A percentile compares a stretch with the other conserved stretches of the same genome.
Evolutionary conservation across 2,113 vertebrate species (phyloP).

Genomic region (Embiotoca jacksoni): DNA sequence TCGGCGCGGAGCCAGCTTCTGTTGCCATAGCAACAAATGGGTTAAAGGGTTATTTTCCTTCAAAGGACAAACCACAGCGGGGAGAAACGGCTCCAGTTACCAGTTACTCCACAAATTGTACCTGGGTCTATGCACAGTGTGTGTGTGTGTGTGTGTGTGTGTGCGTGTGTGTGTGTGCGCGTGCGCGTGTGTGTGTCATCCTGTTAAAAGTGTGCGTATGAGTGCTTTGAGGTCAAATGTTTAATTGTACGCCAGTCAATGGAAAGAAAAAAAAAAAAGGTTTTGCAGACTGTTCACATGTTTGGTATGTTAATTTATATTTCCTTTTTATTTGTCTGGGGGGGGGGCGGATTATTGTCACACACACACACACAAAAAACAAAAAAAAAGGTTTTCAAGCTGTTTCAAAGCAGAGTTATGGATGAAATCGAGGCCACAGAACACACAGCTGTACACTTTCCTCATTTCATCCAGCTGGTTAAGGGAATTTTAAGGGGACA

Average conservation of each 20-base stretch:
- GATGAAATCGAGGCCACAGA: conserved; percentile 56
- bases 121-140: conserved; percentile 80
- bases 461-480: conserved; percentile 70
- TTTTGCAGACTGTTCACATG: conserved; percentile 73
- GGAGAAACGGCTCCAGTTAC: conserved; percentile 61
- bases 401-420: conserved; percentile 26
- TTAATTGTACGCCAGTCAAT: conserved; percentile 45
- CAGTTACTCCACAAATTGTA: conserved; percentile 66
- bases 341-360: conserved; percentile 33
- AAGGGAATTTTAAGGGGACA: conserved; percentile 73
- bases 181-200: background rate
- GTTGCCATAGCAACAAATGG: conserved; percentile 73
- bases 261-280: background rate
- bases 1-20: conserved; percentile 58
- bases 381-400: conserved; percentile 41
- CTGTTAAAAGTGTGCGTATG: conserved; percentile 26
- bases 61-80: conserved; percentile 61
- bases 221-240: conserved; percentile 45
- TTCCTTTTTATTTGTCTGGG: conserved; percentile 61
- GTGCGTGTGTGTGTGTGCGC: conserved; percentile 30
- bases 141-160: conserved; percentile 42
- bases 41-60: conserved; percentile 63
- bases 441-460: conserved; percentile 54
- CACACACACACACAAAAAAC: background rate
- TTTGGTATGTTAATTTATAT: conserved; percentile 78